Base-by-base conservation (phyloP, 2,113 vertebrate species). In the Vidua macroura region DNA sequence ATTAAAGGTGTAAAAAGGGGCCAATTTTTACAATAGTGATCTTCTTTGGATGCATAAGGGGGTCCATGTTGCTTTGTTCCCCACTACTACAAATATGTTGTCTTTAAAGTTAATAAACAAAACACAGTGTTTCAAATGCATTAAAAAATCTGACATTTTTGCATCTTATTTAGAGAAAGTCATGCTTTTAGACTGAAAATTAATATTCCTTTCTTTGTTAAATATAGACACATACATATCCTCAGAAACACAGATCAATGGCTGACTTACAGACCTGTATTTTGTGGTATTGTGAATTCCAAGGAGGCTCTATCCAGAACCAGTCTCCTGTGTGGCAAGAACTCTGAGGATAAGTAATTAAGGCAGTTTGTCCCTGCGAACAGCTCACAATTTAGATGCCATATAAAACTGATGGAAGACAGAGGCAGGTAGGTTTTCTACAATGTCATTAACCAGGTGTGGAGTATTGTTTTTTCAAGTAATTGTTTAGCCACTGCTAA, bases 151-250 rank as follows among this genome's bases (percentile, higher is more conserved):
- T 73, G 52, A 48, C 21, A 70, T 8, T 33, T 28, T 30, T 4
- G 6, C 20, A 24, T 51, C 20, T 78, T 48, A 51, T 6, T 8
- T 39, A 48, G 12, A 75, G n/a, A 24, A 48, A 75, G 4, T 35
- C 1, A 15, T 62, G 53, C 25, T 88, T 86, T 67, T 55, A 84
- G 21, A 74, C 3, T 59, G 16, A 66, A 74, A 77, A 55, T n/a
- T 15, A 76, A 31, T 49, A 28, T 11, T 33, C 1, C 70, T 81
- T 92, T 81, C 49, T 60, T 62, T 49, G 9, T 25, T 44, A 73
- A 52, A 43, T 63, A 14, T 11, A 52, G 37, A 17, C 6, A 12
- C 3, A 18, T 0, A 0, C 4, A 31, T 30, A 21, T 16, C 19
- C 44, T 73, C 24, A 88, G 62, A 90, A 92, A 68, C 5, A 19